Conservation (phyloP, 1,140 invertebrate genomes). For the Gryllus bimaculatus region DNA sequence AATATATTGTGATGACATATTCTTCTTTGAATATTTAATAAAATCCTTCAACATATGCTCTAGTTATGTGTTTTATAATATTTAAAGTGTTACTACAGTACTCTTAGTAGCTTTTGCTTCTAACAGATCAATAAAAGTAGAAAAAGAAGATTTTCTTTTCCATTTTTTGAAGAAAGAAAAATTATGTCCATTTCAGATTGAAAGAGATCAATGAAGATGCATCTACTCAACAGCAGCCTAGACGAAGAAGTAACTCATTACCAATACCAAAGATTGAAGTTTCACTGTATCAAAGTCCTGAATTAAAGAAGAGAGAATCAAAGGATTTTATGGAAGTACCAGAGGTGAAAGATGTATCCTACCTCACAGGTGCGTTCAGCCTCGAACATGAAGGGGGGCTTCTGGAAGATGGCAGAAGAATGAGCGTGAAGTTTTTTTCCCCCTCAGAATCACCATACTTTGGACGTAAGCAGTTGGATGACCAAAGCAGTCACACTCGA, state of each 20-base stretch:
- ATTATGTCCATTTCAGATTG: slow-evolving; percentile 44
- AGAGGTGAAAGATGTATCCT: slow-evolving; percentile 51
- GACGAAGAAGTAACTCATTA: slow-evolving; percentile 80
- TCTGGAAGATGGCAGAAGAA: neutral
- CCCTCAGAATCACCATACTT: slow-evolving; percentile 36
- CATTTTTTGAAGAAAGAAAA: neutral
- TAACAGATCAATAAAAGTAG: neutral
- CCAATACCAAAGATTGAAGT: slow-evolving; percentile 89
- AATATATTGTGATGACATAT: neutral
- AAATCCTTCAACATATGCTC: neutral
- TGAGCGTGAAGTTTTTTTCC: neutral
- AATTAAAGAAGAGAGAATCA: slow-evolving; percentile 51
- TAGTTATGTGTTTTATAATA: no score
- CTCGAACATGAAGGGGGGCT: slow-evolving; percentile 14
- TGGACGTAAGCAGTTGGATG: slow-evolving; percentile 38
- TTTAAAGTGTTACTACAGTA: neutral
- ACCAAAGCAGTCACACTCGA: slow-evolving; percentile 50
- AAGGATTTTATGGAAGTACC: slow-evolving; percentile 70
- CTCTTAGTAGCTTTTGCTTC: neutral
- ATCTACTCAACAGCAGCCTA: slow-evolving; percentile 57
- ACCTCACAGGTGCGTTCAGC: slow-evolving; percentile 35
- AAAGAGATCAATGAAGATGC: slow-evolving; percentile 72
- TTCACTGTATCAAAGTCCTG: slow-evolving; percentile 67
- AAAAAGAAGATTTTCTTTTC: neutral
- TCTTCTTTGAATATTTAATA: neutral